phyloP scores from a whole-genome alignment of 2,888 invertebrate genomes.

The Rhamphomyia laevipes region DNA sequence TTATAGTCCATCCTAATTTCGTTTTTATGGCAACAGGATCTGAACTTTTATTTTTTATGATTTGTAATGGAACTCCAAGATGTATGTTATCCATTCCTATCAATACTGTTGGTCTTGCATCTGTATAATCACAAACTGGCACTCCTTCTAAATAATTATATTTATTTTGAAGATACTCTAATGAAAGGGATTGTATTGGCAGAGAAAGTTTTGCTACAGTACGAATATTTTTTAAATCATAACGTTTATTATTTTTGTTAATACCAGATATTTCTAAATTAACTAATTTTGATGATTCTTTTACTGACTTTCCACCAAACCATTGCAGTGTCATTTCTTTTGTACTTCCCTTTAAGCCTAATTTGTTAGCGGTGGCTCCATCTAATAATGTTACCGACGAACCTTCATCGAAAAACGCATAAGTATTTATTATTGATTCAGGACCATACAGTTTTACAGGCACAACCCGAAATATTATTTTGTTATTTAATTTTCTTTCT shows the following conservation, averaged over 20 bases:
- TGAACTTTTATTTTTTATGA: neutral
- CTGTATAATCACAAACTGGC: slow-evolving; percentile 4
- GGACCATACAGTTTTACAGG: slow-evolving; percentile 8
- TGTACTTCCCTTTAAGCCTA: slow-evolving; percentile 12
- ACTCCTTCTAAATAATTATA: slow-evolving; percentile 1
- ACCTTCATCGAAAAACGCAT: slow-evolving; percentile 11
- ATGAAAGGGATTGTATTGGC: slow-evolving; percentile 1
- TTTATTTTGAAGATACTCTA: neutral
- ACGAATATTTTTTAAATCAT: slow-evolving; percentile 8
- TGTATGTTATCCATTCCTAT: slow-evolving; percentile 5
- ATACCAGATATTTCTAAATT: slow-evolving; percentile 11
- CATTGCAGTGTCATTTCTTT: slow-evolving; percentile 13
- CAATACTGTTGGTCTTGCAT: neutral
- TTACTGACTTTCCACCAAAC: slow-evolving; percentile 10
- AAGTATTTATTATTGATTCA: neutral
- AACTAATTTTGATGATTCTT: slow-evolving; percentile 9
- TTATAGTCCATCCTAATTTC: slow-evolving; percentile 4
- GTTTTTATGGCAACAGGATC: slow-evolving; percentile 2
- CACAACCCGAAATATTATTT: slow-evolving; percentile 8
- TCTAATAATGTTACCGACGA: slow-evolving; percentile 14
- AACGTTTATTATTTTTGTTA: slow-evolving; percentile 5
- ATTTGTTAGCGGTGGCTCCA: slow-evolving; percentile 4
- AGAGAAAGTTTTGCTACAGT: too few relatives aligned
- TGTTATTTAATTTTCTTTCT: neutral
- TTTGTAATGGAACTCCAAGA: neutral